Evolutionary conservation across 2,888 invertebrate species (phyloP), one percentile per base, ranked within the genome.

Genomic region (Tortrix viridana): DNA sequence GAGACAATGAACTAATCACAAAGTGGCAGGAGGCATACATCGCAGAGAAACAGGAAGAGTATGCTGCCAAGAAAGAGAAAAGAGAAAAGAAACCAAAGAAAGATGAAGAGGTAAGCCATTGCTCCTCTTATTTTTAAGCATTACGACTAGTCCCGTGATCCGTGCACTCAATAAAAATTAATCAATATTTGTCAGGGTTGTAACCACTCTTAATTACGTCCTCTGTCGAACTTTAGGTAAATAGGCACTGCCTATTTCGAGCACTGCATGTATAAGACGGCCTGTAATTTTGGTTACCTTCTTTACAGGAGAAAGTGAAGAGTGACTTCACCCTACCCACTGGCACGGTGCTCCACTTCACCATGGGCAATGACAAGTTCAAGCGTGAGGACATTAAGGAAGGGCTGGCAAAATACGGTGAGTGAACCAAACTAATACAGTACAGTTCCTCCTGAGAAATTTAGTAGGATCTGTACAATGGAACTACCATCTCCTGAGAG

Each of bases 371-470:
- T 2, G 94, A 94, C 14, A 94, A 93, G 43, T 88, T 93, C 76
- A 89, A 94, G 1, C 92, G 97, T 37, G 97, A 97, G 79, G 93
- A 95, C 70, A 94, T 98, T 23, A 97, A 95, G 75, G 94, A 94
- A 60, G 94, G 94, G 46, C 89, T 98, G 4, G 83, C 84, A n/a
- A 89, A 93, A 67, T 80, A 94, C 52, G 93, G 93, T 77, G 75
- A 66, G 66, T 59, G 14, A 1, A 41, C 5, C 41, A 26, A 26
- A n/a, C n/a, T n/a, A n/a, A n/a, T n/a, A n/a, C n/a, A n/a, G n/a
- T n/a, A n/a, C n/a, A n/a, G n/a, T n/a, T n/a, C n/a, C n/a, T n/a
- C n/a, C n/a, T n/a, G n/a, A n/a, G n/a, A n/a, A 26, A 26, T 26
- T 26, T 26, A 26, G 26, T 5, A 26, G 6, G n/a, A n/a, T n/a